Percentiles rank a stretch among this genome's conserved stretches.
Conservation (phyloP, 92 coral and sea anemone species). For the Epizoanthus scotinus region DNA sequence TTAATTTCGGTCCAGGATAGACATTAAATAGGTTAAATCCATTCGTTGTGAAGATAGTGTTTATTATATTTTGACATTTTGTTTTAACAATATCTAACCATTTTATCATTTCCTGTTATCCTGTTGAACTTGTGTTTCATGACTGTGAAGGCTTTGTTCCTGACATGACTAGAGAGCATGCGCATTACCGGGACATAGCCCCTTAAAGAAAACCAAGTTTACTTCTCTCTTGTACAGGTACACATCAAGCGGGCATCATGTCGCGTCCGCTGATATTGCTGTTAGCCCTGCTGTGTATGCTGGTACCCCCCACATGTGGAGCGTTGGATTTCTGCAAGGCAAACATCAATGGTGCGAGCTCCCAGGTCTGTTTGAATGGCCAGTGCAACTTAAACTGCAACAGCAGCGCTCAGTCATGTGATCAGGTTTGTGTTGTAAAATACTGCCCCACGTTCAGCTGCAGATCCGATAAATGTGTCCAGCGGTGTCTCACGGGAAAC, state of each 20-base stretch:
- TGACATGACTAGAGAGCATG: too few relatives aligned
- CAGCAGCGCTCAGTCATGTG: constrained; percentile 13
- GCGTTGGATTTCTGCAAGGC: neutral
- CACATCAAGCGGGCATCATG: neutral
- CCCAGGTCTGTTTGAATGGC: constrained; percentile 15
- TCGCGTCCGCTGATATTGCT: neutral
- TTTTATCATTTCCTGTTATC: too few relatives aligned
- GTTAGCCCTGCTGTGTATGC: neutral
- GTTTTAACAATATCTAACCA: too few relatives aligned
- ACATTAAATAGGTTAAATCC: too few relatives aligned
- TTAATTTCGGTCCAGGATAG: too few relatives aligned
- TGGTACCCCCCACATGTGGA: neutral
- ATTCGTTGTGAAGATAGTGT: too few relatives aligned
- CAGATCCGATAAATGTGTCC: constrained; percentile 22
- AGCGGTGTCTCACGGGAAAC: constrained; percentile 26
- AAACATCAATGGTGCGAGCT: constrained; percentile 3
- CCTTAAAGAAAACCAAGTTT: too few relatives aligned
- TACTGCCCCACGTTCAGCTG: neutral
- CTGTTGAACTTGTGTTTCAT: too few relatives aligned
- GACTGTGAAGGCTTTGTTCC: too few relatives aligned
- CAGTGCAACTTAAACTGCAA: constrained; percentile 2
- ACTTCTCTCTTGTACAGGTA: too few relatives aligned
- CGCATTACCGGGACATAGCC: too few relatives aligned
- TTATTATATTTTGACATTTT: too few relatives aligned
- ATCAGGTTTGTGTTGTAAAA: constrained; percentile 28